Conservation (phyloP, 2,113 vertebrate species). For the Pseudopodoces humilis region DNA sequence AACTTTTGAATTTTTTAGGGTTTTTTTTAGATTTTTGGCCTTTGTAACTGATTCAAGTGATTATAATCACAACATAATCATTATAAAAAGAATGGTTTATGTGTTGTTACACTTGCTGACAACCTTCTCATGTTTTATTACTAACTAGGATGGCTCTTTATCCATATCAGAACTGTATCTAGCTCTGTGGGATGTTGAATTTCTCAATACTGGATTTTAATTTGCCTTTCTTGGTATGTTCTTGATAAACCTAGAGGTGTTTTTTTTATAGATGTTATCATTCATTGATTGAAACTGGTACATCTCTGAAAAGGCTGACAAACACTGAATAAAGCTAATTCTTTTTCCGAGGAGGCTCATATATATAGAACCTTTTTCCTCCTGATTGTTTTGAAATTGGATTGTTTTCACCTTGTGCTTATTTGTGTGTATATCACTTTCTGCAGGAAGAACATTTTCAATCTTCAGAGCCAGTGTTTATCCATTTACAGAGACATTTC, state of each 20-base stretch:
- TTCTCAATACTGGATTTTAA: background rate
- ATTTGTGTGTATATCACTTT: background rate
- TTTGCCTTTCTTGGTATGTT: background rate
- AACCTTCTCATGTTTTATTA: background rate
- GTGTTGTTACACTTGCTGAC: background rate
- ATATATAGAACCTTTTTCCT: background rate
- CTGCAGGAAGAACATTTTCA: background rate
- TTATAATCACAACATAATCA: background rate
- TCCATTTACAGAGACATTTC: constrained; percentile 9
- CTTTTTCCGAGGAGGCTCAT: background rate
- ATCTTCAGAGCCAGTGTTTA: background rate
- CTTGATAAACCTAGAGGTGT: background rate
- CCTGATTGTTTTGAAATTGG: background rate
- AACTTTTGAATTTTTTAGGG: background rate
- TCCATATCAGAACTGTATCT: background rate
- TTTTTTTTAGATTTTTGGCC: background rate
- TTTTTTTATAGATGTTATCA: background rate
- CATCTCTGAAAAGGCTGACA: background rate
- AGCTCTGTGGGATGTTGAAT: background rate
- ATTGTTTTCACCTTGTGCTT: constrained; percentile 5
- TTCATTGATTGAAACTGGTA: background rate
- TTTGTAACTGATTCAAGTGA: background rate
- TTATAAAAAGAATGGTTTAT: background rate
- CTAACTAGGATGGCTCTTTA: background rate
- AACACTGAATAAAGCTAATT: background rate